Conservation (phyloP, 2,888 invertebrate genomes). For the Microplitis deprimator region DNA sequence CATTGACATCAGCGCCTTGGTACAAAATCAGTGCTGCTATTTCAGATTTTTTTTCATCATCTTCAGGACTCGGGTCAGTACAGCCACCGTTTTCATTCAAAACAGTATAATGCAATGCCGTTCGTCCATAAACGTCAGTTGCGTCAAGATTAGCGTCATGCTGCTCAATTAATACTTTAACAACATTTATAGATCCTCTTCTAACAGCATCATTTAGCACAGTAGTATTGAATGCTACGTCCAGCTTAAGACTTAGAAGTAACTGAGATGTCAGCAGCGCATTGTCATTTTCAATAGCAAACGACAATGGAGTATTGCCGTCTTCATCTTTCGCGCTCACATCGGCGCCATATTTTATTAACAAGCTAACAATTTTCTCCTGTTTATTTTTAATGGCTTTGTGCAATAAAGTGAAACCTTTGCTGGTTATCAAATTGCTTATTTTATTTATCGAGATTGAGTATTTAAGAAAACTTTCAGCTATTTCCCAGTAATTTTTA, state of each 20-base stretch:
- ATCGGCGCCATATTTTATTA: conserved; percentile 28
- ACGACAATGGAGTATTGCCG: conserved; percentile 21
- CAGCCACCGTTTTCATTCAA: background rate
- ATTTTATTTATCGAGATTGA: background rate
- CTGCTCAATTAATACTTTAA: background rate
- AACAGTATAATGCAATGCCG: conserved; percentile 18
- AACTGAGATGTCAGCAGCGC: background rate
- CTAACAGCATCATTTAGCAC: conserved; percentile 15
- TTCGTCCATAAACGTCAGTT: background rate
- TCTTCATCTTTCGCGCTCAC: background rate
- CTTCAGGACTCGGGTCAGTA: background rate
- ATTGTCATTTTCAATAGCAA: background rate
- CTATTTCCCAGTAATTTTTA: background rate
- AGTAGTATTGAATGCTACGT: background rate
- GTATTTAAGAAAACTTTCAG: background rate
- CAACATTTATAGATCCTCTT: background rate
- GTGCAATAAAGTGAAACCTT: background rate
- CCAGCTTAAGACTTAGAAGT: background rate
- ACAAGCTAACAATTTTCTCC: background rate
- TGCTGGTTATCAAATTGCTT: background rate
- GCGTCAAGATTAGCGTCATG: background rate
- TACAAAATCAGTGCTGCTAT: background rate
- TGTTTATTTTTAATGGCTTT: background rate
- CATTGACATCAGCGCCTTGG: background rate
- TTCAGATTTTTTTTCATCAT: background rate